A percentile compares a stretch with the other conserved stretches of the same genome.
phyloP scores from a whole-genome alignment of 2,888 invertebrate genomes.

The Neoscelio sp. region DNA sequence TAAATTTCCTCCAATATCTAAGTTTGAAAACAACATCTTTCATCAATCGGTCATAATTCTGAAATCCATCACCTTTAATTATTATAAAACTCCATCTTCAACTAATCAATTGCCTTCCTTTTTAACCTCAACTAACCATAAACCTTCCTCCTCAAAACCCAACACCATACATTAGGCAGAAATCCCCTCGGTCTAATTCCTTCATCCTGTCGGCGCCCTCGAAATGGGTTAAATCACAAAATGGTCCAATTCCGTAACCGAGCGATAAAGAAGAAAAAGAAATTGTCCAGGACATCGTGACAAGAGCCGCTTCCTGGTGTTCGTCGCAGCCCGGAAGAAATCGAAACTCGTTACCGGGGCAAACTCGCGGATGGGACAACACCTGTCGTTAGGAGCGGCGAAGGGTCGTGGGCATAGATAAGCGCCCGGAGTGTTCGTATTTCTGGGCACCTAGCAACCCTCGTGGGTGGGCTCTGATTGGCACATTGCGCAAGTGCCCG shows the following conservation, averaged over 20 bases:
- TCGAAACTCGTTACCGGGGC: constrained; percentile 76
- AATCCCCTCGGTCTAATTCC: too few species aligned
- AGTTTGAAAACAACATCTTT: too few species aligned
- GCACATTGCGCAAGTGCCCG: constrained; percentile 62
- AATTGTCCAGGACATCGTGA: constrained; percentile 54
- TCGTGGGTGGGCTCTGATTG: constrained; percentile 50
- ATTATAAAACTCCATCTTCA: too few species aligned
- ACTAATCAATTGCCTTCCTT: too few species aligned
- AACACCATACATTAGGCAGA: too few species aligned
- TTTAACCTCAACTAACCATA: too few species aligned
- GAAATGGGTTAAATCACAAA: constrained; percentile 29
- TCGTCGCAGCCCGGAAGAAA: constrained; percentile 72
- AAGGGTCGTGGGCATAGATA: constrained; percentile 54
- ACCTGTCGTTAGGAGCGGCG: constrained; percentile 76
- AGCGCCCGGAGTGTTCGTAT: constrained; percentile 54
- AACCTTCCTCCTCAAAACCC: too few species aligned
- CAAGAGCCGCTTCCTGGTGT: constrained; percentile 62
- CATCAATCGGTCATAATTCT: too few species aligned
- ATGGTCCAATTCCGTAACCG: constrained; percentile 22
- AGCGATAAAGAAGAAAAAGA: constrained; percentile 41
- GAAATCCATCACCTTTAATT: too few species aligned
- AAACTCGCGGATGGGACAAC: constrained; percentile 73
- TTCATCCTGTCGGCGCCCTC: too few species aligned
- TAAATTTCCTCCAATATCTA: too few species aligned
- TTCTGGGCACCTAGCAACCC: constrained; percentile 72